Base-by-base conservation (phyloP, 2,113 vertebrate genomes). In the Triplophysa rosa region DNA sequence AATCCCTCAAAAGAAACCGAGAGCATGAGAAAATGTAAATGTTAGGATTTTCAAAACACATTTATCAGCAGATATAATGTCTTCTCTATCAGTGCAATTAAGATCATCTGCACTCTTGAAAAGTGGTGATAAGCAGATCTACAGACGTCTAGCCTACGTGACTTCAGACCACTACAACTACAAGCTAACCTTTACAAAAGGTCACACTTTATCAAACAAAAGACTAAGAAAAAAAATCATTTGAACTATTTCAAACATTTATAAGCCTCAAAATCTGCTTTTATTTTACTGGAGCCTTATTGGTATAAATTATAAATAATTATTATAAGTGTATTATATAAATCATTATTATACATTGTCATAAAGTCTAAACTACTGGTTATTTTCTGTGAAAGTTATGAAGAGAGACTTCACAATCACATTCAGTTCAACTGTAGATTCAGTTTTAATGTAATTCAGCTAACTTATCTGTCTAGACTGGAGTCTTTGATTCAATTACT, bases 21-120 rank as follows among this genome's bases (percentile, higher is more conserved):
- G 7, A 8, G 33, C 5, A 37, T 37, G 5, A 37, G 33, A 13
- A 47, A 58, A 19, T 11, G 6, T 29, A 23, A 1, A 71, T 52
- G 13, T 76, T 37, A 23, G 4, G 83, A 89, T 79, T 52, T 37
- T 3, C 65, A 80, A 69, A 58, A 71, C 62, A 61, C 59, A 80
- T 82, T 83, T 79, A 70, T n/a, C 66, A 83, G 80, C 78, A 83
- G 86, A 81, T 88, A 87, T 88, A 89, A 87, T 84, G 80, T 45
- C 8, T 45, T 45, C 59, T 78, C 73, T 68, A 16, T 42, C 17
- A 42, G 78, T 54, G 82, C 82, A 77, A 79, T 87, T 85, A 86
- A 89, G 82, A 82, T 87, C 67, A 66, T 75, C 85, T 64, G 80
- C 82, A 85, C 86, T 79, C 71, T 68, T 77, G 82, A 82, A 26